Conservation (phyloP, 2,113 vertebrate species). For the Trogon surrucura region DNA sequence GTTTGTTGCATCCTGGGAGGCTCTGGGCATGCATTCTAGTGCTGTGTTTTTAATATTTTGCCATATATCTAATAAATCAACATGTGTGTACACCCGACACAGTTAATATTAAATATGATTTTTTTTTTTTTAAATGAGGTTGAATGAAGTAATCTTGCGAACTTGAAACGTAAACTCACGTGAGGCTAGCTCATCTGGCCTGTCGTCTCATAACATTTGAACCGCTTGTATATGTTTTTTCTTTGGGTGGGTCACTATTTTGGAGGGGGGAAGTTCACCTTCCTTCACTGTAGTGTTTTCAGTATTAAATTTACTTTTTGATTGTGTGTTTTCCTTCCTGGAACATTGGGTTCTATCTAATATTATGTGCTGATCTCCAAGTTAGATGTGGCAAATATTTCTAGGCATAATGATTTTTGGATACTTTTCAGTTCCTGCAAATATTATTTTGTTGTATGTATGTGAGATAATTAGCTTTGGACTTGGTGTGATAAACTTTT, state of each 20-base stretch:
- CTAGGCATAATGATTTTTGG: background rate
- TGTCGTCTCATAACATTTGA: background rate
- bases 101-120: background rate
- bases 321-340: background rate
- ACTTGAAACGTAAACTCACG: background rate
- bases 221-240: background rate
- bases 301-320: background rate
- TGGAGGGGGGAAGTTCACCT: background rate
- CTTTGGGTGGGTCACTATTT: background rate
- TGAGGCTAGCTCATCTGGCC: background rate
- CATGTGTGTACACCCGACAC: fast-evolving
- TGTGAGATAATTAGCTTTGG: background rate
- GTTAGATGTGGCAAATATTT: background rate
- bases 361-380: background rate
- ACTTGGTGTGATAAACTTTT: background rate
- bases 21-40: background rate
- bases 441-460: background rate
- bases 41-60: background rate
- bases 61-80: background rate
- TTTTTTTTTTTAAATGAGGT: background rate
- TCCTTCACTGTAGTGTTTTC: background rate
- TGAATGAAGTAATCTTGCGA: background rate
- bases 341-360: background rate
- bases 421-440: background rate
- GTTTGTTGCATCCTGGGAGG: background rate